These are phyloP conservation scores for Antennarius maculatus DNA, from an alignment of 2,797 vertebrate genomes.

Conservation along the genomic window DNA sequence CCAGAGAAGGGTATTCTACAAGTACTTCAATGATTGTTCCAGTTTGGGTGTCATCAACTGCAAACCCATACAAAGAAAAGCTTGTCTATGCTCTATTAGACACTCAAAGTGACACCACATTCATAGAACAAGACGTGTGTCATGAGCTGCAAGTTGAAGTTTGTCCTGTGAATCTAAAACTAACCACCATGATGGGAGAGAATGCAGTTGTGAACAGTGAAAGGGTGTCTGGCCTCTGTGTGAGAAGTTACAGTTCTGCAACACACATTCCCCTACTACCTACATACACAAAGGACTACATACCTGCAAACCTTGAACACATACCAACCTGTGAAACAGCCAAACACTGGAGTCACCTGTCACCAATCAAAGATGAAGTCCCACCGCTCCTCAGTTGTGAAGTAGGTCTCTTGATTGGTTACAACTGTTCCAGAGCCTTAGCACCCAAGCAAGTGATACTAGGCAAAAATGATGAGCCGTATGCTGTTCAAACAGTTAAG, in stretches of 20 bases:
- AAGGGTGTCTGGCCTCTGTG: neutral
- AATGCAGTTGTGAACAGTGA: neutral
- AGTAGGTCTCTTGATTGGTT: neutral
- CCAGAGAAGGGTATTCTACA: too few species aligned
- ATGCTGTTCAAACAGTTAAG: neutral
- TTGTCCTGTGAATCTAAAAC: neutral
- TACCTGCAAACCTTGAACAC: neutral
- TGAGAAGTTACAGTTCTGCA: neutral
- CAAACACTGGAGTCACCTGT: neutral
- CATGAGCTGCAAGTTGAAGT: neutral
- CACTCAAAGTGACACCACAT: neutral
- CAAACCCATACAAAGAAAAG: neutral
- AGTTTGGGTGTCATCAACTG: neutral
- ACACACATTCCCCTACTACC: neutral
- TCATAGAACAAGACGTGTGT: neutral
- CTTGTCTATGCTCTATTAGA: neutral
- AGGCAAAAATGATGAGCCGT: neutral
- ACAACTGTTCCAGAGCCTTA: neutral
- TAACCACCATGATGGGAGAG: neutral
- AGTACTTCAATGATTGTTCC: neutral
- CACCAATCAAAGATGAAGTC: neutral
- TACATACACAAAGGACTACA: neutral
- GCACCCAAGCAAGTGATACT: neutral
- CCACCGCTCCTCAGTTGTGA: neutral
- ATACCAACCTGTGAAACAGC: conserved; percentile 1